Conservation (phyloP, 2,888 invertebrate species). For the Andrena camellia region DNA sequence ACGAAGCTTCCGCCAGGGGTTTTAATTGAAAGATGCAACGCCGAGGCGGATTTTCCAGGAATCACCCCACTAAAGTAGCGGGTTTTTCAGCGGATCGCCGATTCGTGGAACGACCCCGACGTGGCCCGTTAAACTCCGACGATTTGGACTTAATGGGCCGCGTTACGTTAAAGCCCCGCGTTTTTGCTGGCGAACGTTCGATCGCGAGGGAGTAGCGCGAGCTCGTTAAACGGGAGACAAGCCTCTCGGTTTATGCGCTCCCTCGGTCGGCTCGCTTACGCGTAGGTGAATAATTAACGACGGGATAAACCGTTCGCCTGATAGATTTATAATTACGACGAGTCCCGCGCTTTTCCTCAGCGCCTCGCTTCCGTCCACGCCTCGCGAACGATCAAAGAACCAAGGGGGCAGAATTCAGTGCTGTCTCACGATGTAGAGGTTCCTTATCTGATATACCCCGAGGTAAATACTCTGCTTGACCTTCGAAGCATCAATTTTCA, state of each 20-base stretch:
- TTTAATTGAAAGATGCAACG: slow-evolving; percentile 32
- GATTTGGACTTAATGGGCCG: slow-evolving; percentile 67
- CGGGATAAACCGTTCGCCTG: slow-evolving; percentile 48
- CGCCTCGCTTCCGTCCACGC: slow-evolving; percentile 8
- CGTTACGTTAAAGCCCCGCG: slow-evolving; percentile 57
- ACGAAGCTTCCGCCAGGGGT: neutral
- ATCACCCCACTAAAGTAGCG: slow-evolving; percentile 31
- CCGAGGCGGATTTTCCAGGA: slow-evolving; percentile 34
- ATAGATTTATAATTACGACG: slow-evolving; percentile 53
- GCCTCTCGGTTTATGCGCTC: slow-evolving; percentile 42
- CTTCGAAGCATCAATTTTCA: slow-evolving; percentile 2
- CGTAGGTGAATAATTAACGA: slow-evolving; percentile 51
- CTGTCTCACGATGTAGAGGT: neutral
- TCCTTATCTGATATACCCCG: neutral
- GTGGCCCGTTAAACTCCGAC: slow-evolving; percentile 69
- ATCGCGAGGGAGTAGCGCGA: slow-evolving; percentile 52
- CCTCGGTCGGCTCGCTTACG: slow-evolving; percentile 10
- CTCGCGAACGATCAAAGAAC: neutral
- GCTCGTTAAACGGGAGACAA: slow-evolving; percentile 59
- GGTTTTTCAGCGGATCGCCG: slow-evolving; percentile 43
- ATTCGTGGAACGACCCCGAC: slow-evolving; percentile 68
- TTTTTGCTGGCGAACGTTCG: slow-evolving; percentile 62
- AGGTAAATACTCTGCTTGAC: slow-evolving; percentile 14
- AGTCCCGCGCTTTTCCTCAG: slow-evolving; percentile 12
- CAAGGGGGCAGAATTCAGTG: no score